Percentiles rank a stretch among this genome's conserved stretches.
These are phyloP conservation scores for Centrocercus urophasianus DNA, from an alignment of 2,113 vertebrate genomes.

Conservation along the genomic window DNA sequence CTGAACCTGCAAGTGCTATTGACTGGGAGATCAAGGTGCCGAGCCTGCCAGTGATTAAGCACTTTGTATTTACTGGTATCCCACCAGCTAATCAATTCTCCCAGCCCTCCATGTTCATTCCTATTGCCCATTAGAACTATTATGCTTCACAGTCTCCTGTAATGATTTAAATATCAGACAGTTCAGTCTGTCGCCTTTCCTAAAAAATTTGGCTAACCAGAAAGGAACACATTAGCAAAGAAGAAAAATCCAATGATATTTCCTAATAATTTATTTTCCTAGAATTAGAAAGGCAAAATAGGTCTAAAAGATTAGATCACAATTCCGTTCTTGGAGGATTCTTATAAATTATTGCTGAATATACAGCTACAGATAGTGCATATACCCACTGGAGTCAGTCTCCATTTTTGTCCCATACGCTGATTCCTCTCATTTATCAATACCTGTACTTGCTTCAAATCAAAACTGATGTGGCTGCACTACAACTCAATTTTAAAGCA, in stretches of 20 bases:
- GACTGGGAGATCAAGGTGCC: conserved; percentile 40
- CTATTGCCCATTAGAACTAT: not conserved
- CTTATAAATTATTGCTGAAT: not conserved
- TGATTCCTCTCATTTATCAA: not conserved
- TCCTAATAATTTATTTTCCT: not conserved
- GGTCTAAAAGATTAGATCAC: not conserved
- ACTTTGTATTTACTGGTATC: conserved; percentile 42
- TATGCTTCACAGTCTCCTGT: not conserved
- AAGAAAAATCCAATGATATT: not conserved
- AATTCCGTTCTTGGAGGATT: not conserved
- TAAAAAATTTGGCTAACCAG: not conserved
- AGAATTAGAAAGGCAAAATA: not conserved
- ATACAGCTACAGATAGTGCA: accelerated
- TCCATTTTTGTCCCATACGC: not conserved
- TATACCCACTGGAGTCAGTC: not conserved
- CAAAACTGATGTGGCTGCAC: not conserved
- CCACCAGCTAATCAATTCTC: conserved; percentile 37
- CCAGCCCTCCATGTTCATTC: not conserved
- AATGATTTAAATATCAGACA: not conserved
- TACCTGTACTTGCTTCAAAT: not conserved
- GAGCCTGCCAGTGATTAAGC: conserved; percentile 1
- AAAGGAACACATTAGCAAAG: not conserved
- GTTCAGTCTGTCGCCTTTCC: not conserved
- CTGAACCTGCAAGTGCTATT: conserved; percentile 35
- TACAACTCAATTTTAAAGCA: not conserved